Base-by-base conservation (phyloP, 2,888 invertebrate species). In the Crematogaster levior region DNA sequence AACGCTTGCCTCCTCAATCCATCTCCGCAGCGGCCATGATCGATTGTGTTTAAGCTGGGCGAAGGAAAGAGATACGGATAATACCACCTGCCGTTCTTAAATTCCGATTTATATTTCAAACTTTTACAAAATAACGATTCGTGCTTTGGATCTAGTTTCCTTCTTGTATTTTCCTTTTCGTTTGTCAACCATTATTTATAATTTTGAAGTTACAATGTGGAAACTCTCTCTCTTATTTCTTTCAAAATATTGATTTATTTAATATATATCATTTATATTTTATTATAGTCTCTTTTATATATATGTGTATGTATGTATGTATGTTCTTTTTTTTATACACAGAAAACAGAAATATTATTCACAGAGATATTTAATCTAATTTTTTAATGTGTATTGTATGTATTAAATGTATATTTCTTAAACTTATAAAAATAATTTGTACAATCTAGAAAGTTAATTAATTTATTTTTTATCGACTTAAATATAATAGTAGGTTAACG, bases 61-160 rank as follows among this genome's bases (percentile, higher is more conserved):
- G 15, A 34, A 68, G 34, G 21, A 51, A 48, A 30, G 48, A 30
- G 30, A 68, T 21, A 18, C 24, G 43, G 43, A 51, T 51, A 68
- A 68, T 68, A 68, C 1, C 51, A n/a, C 15, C 9, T 9, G 27
- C 24, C 63, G 43, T 65, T 51, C 30, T 37, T 68, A 51, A 68
- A 68, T 68, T 34, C 15, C 51, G 51, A 68, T 68, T 68, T 68
- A 68, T 68, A 34, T 34, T 51, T 68, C 51, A 10, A 51, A 34
- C 9, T 68, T 34, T 51, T 34, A 51, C 4, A 51, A 51, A 51
- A 51, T 34, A 68, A 68, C n/a, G 21, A 34, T 30, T 30, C 12
- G 18, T 34, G 15, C 15, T 68, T 68, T n/a, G 4, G n/a, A 68
- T 68, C n/a, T 46, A 66, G 18, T 18, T 48, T 51, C 15, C 30